A percentile compares a stretch with the other conserved stretches of the same genome.
These are phyloP conservation scores for Drosophila cracens DNA, from an alignment of 2,888 invertebrate species.

Conservation along the genomic window DNA sequence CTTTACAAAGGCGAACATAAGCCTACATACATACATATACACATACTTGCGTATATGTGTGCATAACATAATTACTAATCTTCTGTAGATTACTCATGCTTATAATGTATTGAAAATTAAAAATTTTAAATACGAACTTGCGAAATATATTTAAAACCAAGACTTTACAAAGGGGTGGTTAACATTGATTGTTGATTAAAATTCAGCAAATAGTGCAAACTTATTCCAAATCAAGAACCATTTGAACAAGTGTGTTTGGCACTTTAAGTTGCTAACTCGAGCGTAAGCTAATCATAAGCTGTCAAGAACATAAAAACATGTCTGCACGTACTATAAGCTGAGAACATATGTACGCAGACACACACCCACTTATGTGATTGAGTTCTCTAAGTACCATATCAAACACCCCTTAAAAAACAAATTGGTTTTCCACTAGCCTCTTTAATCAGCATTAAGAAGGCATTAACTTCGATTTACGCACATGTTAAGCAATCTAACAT, in stretches of 20 bases:
- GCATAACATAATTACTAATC: neutral
- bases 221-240: neutral
- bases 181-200: neutral
- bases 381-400: neutral
- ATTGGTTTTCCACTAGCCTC: neutral
- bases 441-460: neutral
- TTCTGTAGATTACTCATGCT: neutral
- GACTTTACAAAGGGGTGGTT: neutral
- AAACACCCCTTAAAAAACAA: neutral
- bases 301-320: neutral
- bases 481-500: neutral
- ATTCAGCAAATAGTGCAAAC: neutral
- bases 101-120: neutral
- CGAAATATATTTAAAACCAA: too few species aligned
- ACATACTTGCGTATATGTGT: too few species aligned
- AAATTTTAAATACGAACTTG: neutral
- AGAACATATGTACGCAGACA: neutral
- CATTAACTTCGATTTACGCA: slow-evolving; percentile 8
- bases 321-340: neutral
- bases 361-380: neutral
- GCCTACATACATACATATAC: neutral
- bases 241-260: neutral
- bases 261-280: too few species aligned
- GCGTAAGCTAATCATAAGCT: neutral
- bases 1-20: neutral